Base-by-base conservation (phyloP, 2,797 vertebrate genomes). In the Xenopus petersii region DNA sequence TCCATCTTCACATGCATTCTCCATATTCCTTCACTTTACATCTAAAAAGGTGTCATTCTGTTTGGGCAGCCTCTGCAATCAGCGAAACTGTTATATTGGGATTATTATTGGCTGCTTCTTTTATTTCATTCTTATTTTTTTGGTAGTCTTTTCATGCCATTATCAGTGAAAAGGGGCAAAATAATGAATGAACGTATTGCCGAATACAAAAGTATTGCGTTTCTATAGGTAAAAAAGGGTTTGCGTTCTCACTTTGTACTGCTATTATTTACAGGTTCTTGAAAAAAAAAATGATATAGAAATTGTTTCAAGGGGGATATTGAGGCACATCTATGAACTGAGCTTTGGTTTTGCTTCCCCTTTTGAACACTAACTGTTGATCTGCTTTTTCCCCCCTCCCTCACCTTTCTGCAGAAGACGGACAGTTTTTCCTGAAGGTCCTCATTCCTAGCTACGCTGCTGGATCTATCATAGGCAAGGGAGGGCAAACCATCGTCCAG, bases 391-490 rank as follows among this genome's bases (percentile, higher is more conserved):
- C 83, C 81, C 83, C 83, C 36, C 36, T 83, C 86, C 47, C 90
- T 30, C 89, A 90, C 54, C 54, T 30, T 30, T 30, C 26, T 56
- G 88, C 91, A 94, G 93, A 94, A 90, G 93, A 94, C 85, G 93
- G 93, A 87, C 93, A 93, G 82, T 94, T 93, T 93, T 94, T 94
- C 92, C 89, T 94, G 90, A 94, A 94, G 90, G 92, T 94, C 88
- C 92, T 94, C 88, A 94, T 94, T 92, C 93, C 92, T 89, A 94
- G 93, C 91, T 94, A 94, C 89, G 93, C 93, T 88, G 93, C 93
- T 90, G 93, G 93, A 93, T 94, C 93, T 93, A 94, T 94, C 88
- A 94, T 94, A 92, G 93, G 93, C 82, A 94, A 94, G 87, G 93
- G 93, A 90, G 93, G 93, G 87, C 93, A 94, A 86, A 94, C 93